Base-by-base conservation (phyloP, 2,113 vertebrate genomes). In the Baryphthengus martii region DNA sequence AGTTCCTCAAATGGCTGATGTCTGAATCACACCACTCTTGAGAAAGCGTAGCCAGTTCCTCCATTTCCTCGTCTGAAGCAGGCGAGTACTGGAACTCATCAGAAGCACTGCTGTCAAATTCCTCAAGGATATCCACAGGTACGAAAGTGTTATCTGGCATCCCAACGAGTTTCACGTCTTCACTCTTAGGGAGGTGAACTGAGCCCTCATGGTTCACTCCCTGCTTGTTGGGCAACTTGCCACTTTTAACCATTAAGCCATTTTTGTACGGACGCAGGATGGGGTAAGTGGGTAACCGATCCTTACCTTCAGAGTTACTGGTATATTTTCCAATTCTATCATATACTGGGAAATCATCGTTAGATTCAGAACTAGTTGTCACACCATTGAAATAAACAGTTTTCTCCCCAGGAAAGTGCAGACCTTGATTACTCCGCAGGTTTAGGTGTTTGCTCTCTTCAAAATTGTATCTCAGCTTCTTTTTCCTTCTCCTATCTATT, bases 191-290 rank as follows among this genome's bases (percentile, higher is more conserved):
- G 96, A 98, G 96, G 56, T 86, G 97, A 74, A 96, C 85, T 21
- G 97, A 97, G 42, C 95, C 93, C 85, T 98, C 85, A 39, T 29
- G 73, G 61, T 47, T 88, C 75, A 93, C 95, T 29, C 97, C 67
- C 53, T 97, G 97, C 92, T 97, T 98, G 87, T 84, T 97, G 42
- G 96, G 92, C 97, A 98, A 96, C 93, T 97, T 98, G 77, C 98
- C 98, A n/a, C 98, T 99, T 95, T 99, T 99, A 91, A 99, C 98
- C 81, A 99, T 97, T 88, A 99, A 98, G n/a, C 98, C 98, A 76
- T 99, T 98, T 97, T 98, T 98, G 94, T 99, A 99, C 0, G 98
- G 98, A 68, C 95, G 95, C 58, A 99, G 96, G 94, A 97, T 19
- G 42, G 96, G 72, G 71, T 96, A 97, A 53, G 88, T 73, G 40